These are phyloP conservation scores for Alexandromys oeconomus DNA, from an alignment of 2,797 vertebrate genomes.

Conservation along the genomic window DNA sequence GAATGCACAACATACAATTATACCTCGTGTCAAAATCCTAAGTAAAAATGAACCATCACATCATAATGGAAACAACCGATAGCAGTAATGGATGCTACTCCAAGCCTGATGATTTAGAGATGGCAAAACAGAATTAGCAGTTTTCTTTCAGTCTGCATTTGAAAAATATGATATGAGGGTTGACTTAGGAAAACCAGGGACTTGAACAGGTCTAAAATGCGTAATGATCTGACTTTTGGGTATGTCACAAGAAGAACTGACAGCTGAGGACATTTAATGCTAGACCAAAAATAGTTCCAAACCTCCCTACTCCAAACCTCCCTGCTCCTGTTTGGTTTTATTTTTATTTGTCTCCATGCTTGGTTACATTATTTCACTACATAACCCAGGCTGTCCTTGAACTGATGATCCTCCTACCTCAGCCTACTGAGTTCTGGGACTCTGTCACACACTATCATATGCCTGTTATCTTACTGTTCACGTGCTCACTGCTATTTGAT, in stretches of 20 bases:
- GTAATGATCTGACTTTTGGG: background rate
- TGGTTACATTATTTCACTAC: background rate
- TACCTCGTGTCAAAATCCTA: background rate
- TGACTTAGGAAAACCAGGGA: background rate
- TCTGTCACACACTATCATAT: background rate
- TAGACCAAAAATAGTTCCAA: background rate
- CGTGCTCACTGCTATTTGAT: background rate
- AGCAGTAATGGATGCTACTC: background rate
- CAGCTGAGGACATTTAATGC: background rate
- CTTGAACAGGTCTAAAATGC: no score
- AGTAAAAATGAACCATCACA: slow-evolving; percentile 24
- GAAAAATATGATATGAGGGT: background rate
- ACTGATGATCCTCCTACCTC: background rate
- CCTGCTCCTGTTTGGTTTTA: background rate
- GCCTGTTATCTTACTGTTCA: background rate
- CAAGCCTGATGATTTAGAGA: background rate
- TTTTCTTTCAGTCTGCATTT: slow-evolving; percentile 4
- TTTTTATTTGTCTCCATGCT: background rate
- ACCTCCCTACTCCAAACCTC: rapidly evolving
- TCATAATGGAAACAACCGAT: background rate
- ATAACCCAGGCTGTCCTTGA: background rate
- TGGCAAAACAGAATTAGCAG: background rate
- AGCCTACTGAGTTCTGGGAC: background rate
- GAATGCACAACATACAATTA: slow-evolving; percentile 15
- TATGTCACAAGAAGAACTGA: background rate